Conservation (phyloP, 2,797 vertebrate genomes). For the Tinamus major region DNA sequence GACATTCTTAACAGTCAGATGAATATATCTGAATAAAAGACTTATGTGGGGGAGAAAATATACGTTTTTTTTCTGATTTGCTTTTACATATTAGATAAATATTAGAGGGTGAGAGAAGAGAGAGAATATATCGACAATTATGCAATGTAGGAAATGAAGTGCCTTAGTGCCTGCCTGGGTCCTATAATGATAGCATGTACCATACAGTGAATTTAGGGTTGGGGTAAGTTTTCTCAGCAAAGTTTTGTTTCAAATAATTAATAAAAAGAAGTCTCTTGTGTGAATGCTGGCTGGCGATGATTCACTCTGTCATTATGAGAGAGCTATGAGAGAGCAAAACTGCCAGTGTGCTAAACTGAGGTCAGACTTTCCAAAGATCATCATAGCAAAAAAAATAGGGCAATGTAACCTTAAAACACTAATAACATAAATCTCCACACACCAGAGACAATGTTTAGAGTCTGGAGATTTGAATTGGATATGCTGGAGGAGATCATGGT, state of each 20-base stretch:
- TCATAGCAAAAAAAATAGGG: background rate
- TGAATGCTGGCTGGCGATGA: background rate
- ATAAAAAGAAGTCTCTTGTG: background rate
- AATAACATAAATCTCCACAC: background rate
- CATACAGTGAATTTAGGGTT: background rate
- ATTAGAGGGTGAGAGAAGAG: background rate
- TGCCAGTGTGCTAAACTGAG: background rate
- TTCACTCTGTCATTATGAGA: background rate
- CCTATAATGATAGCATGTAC: background rate
- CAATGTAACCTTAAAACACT: background rate
- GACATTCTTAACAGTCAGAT: background rate
- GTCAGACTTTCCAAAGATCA: background rate
- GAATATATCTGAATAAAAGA: background rate
- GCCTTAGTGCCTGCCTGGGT: background rate
- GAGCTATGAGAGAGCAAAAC: background rate
- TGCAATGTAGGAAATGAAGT: background rate
- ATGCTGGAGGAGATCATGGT: background rate
- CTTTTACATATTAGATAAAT: background rate
- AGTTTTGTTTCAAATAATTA: background rate
- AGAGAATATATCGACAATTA: background rate
- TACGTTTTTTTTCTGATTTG: background rate
- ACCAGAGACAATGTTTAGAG: background rate
- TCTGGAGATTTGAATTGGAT: background rate
- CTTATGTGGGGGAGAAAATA: fast-evolving
- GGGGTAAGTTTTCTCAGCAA: background rate